Conservation (phyloP, 2,113 vertebrate species). For the Planiliza haematocheilus region DNA sequence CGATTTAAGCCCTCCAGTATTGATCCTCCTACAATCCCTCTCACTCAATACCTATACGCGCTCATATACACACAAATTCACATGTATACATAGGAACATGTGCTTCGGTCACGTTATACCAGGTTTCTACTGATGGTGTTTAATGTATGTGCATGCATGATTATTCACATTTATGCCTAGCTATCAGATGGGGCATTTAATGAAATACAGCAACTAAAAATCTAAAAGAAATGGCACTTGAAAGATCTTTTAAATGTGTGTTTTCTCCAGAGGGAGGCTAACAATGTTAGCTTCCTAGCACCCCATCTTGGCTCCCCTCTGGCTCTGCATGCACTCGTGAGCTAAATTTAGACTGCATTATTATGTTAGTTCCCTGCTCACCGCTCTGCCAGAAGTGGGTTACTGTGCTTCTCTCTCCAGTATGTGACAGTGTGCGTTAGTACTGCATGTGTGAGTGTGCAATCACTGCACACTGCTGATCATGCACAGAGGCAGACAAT, state of each 20-base stretch:
- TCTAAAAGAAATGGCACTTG: slow-evolving; percentile 1
- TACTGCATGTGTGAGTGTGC: slow-evolving; percentile 34
- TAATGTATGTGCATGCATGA: not conserved
- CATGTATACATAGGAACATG: slow-evolving; percentile 11
- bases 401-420: slow-evolving; percentile 73
- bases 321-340: slow-evolving; percentile 58
- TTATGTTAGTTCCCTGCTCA: slow-evolving; percentile 68
- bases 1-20: slow-evolving; percentile 64
- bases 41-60: slow-evolving; percentile 38
- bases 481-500: slow-evolving; percentile 65
- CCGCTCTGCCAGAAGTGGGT: slow-evolving; percentile 76
- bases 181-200: not conserved
- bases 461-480: slow-evolving; percentile 69
- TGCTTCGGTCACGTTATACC: slow-evolving; percentile 8
- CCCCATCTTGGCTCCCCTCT: slow-evolving; percentile 54
- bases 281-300: slow-evolving; percentile 47
- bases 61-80: slow-evolving; percentile 29
- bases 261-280: slow-evolving; percentile 27
- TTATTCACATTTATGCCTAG: not conserved
- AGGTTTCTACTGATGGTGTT: not conserved
- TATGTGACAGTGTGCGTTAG: slow-evolving; percentile 30
- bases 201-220: not conserved
- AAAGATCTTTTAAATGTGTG: slow-evolving; percentile 28
- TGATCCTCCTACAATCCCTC: slow-evolving; percentile 52
- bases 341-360: slow-evolving; percentile 78